A percentile compares a stretch with the other conserved stretches of the same genome.
These are phyloP conservation scores for Drosophila suzukii DNA, from an alignment of 1,140 invertebrate species.

Conservation along the genomic window DNA sequence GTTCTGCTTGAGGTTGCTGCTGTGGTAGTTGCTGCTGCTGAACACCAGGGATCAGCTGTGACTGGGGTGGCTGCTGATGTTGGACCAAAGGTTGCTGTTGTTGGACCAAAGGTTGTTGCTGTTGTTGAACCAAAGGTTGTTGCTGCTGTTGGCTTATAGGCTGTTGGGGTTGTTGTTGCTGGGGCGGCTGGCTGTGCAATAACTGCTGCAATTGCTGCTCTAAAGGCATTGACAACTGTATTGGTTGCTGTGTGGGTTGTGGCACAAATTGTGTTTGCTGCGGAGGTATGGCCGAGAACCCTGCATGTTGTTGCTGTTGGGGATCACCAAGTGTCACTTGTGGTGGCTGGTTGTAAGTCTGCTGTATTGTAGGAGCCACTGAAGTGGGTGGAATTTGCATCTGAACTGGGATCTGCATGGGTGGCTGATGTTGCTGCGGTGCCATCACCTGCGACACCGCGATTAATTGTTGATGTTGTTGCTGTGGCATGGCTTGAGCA, in stretches of 20 bases:
- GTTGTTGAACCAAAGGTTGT: constrained; percentile 10
- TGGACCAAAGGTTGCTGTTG: constrained; percentile 61
- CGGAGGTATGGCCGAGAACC: constrained; percentile 73
- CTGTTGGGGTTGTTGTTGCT: constrained; percentile 63
- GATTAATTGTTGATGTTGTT: constrained; percentile 70
- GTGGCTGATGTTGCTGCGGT: constrained; percentile 84
- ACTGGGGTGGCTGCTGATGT: constrained; percentile 6
- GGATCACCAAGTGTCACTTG: constrained; percentile 49
- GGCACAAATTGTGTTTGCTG: constrained; percentile 69
- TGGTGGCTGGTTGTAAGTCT: constrained; percentile 49
- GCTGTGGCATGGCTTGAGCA: constrained; percentile 50
- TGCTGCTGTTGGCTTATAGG: constrained; percentile 39
- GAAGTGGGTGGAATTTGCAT: constrained; percentile 60
- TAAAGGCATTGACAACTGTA: constrained; percentile 75
- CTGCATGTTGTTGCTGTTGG: constrained; percentile 36
- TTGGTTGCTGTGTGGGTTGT: constrained; percentile 78
- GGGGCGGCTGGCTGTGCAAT: constrained; percentile 85
- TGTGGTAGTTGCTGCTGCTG: constrained; percentile 29
- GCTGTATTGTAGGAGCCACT: constrained; percentile 45
- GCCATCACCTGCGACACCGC: constrained; percentile 85
- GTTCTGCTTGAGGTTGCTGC: constrained; percentile 22
- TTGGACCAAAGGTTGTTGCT: constrained; percentile 67
- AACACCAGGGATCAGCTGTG: neutral
- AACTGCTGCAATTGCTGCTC: constrained; percentile 86
- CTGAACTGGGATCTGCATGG: constrained; percentile 49